Base-by-base conservation (phyloP, 2,888 invertebrate species). In the Xanthorhoe designata region DNA sequence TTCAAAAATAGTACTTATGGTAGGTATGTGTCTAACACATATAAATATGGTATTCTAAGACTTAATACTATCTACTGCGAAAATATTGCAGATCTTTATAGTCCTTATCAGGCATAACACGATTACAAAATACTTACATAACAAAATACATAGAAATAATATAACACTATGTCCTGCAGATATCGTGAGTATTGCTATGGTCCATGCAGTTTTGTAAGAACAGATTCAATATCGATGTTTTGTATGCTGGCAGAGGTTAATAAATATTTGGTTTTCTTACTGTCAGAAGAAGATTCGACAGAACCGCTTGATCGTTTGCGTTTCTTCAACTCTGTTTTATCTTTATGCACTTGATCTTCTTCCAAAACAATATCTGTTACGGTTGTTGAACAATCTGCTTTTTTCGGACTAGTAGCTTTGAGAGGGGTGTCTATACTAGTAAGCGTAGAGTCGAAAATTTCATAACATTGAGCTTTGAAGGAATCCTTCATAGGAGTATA, bases 161-260 rank as follows among this genome's bases (percentile, higher is more conserved):
- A 38, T 19, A 57, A 35, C n/a, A 52, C 35, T 42, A 62, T 45
- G 6, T 59, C 45, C 55, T 54, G 29, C 7, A 24, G 15, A 29
- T 66, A 50, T 47, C 32, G 19, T 13, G 45, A 53, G 45, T 38
- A 57, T 59, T 68, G 66, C 75, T 86, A 92, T 53, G 90, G 89
- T 29, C 94, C 94, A 73, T 94, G 94, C 58, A 94, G 78, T 75
- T 92, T 91, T 76, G 83, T 89, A 45, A 94, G 78, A 59, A 94
- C 90, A 17, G 90, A 83, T 78, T 94, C 94, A 60, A 94, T 94
- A 78, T 93, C 94, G 59, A 94, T 88, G 76, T 93, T 87, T 77
- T 90, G 87, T 74, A 91, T 90, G 72, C 87, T 89, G 49, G 88
- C 83, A 6, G 90, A 82, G 73, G 85, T 83, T 15, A 91, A 80